Conservation (phyloP, 2,888 invertebrate species). For the Ctena decussata region DNA sequence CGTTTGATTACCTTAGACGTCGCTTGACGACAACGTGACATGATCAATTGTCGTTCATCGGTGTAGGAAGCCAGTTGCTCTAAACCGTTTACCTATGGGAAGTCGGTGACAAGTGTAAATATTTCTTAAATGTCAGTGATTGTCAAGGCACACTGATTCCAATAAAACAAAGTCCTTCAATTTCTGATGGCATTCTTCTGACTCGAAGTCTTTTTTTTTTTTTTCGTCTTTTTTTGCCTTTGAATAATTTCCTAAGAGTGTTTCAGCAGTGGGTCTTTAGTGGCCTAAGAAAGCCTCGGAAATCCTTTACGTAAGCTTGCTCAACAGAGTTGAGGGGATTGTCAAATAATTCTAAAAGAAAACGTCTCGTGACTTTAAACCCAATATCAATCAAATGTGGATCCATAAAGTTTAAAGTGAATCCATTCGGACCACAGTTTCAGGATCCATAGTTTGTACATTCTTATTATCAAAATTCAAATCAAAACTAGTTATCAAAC, state of each 20-base stretch:
- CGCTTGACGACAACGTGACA: no score
- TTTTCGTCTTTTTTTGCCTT: not conserved
- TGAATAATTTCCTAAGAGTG: not conserved
- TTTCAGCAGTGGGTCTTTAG: not conserved
- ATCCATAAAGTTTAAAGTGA: not conserved
- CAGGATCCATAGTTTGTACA: no score
- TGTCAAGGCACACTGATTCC: not conserved
- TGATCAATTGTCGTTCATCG: no score
- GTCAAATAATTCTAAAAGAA: not conserved
- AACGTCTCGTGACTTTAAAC: not conserved
- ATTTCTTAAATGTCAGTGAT: no score
- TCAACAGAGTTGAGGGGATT: not conserved
- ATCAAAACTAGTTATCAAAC: no score
- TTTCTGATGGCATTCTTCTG: not conserved
- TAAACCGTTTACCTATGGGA: no score
- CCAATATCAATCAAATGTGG: not conserved
- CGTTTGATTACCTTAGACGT: no score
- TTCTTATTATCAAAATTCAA: no score
- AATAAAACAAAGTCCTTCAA: not conserved
- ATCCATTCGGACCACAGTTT: not conserved
- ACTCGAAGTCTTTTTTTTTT: not conserved
- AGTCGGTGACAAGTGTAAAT: no score
- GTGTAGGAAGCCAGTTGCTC: no score
- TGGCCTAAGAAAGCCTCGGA: not conserved
- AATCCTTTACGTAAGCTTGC: not conserved